Evolutionary conservation across 2,888 invertebrate genomes (phyloP).

Genomic region (Adineta ricciae): DNA sequence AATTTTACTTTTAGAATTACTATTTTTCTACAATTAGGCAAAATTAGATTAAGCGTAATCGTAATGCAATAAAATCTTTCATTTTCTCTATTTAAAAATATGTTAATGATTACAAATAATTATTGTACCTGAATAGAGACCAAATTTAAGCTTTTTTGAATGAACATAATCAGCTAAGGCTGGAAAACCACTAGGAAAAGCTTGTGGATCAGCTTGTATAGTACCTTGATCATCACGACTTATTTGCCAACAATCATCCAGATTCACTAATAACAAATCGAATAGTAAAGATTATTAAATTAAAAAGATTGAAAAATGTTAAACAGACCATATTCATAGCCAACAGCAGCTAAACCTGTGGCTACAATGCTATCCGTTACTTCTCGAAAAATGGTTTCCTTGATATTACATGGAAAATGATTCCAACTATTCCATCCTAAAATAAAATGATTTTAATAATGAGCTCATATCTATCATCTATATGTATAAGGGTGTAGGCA

Average conservation of each 20-base stretch:
- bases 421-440: background rate
- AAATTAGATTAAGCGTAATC: no score
- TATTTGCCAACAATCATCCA: background rate
- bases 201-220: background rate
- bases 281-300: background rate
- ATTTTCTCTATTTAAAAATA: no score
- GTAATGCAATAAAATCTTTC: no score
- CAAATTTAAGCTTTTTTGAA: background rate
- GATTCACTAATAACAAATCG: background rate
- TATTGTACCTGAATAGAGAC: background rate
- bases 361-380: background rate
- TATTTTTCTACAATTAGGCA: no score
- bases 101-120: background rate
- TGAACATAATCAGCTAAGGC: background rate
- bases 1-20: no score
- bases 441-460: background rate
- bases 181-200: background rate
- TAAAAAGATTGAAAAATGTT: no score
- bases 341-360: background rate
- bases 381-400: background rate
- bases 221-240: background rate
- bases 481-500: no score
- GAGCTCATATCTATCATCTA: background rate
- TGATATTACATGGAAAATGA: background rate
- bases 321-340: background rate